phyloP scores from a whole-genome alignment of 2,888 invertebrate species.

The Resseliella maxima region DNA sequence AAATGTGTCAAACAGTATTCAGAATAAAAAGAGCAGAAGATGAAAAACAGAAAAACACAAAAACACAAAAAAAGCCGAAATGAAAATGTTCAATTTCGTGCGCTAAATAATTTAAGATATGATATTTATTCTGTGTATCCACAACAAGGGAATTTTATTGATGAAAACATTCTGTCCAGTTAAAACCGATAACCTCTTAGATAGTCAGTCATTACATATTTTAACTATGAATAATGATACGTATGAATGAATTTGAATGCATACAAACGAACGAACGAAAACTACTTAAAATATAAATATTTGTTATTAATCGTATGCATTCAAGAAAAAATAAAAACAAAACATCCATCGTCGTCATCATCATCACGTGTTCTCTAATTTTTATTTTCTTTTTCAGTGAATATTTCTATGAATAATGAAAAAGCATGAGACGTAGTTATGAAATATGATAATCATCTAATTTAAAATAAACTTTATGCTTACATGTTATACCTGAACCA shows the following conservation, averaged over 20 bases:
- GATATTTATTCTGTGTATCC: not conserved
- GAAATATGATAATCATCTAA: not conserved
- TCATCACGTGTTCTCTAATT: not conserved
- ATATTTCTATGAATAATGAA: not conserved
- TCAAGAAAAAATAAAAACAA: too few relatives aligned
- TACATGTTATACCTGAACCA: not conserved
- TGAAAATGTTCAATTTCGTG: too few relatives aligned
- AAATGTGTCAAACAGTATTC: conserved; percentile 10
- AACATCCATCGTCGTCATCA: too few relatives aligned
- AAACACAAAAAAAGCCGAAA: not conserved
- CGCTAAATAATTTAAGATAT: not conserved
- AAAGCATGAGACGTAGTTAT: not conserved
- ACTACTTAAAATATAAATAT: not conserved
- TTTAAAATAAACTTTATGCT: conserved; percentile 23
- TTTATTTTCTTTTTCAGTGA: not conserved
- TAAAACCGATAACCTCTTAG: not conserved
- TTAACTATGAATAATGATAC: not conserved
- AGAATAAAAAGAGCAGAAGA: not conserved
- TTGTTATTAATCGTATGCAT: not conserved
- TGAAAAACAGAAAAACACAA: too few relatives aligned
- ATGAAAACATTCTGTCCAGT: conserved; percentile 34
- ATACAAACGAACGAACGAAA: not conserved
- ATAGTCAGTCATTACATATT: not conserved
- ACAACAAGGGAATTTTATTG: not conserved
- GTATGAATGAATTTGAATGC: not conserved